Base-by-base conservation (phyloP, 2,888 invertebrate genomes). In the Diogma glabrata region DNA sequence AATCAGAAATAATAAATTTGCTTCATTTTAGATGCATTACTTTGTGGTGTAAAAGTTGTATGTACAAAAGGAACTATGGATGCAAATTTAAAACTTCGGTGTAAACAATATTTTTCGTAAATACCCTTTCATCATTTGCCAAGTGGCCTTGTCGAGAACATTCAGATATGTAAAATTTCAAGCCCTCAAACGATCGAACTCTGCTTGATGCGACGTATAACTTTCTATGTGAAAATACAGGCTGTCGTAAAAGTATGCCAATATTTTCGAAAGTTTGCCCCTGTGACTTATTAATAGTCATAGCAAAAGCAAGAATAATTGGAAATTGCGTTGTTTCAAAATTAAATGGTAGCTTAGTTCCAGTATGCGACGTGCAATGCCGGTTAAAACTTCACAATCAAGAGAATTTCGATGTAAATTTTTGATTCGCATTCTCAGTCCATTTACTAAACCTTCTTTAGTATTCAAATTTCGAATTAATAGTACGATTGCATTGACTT, bases 31-130 rank as follows among this genome's bases (percentile, higher is more conserved):
- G n/a, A n/a, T n/a, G n/a, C n/a, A n/a, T n/a, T n/a, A n/a, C n/a
- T n/a, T n/a, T n/a, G n/a, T n/a, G n/a, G n/a, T n/a, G n/a, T n/a
- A n/a, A n/a, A n/a, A n/a, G n/a, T n/a, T n/a, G n/a, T n/a, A n/a
- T n/a, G n/a, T n/a, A n/a, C n/a, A n/a, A n/a, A n/a, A n/a, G n/a
- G n/a, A n/a, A n/a, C n/a, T n/a, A n/a, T n/a, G n/a, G n/a, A n/a
- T n/a, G n/a, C n/a, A n/a, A n/a, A n/a, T n/a, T n/a, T n/a, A n/a
- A n/a, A 22, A 33, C 19, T 49, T 53, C 30, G 20, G 12, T 51
- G 16, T 47, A 53, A 47, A 51, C 47, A 51, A 53, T 53, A 47
- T 53, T 47, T 36, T 51, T 49, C 2, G 55, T 55, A 20, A 55
- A 55, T 16, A 51, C 24, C 19, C 38, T 9, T 17, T 9, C 17